Evolutionary conservation across 2,888 invertebrate genomes (phyloP).

Genomic region (Isoperla grammatica): DNA sequence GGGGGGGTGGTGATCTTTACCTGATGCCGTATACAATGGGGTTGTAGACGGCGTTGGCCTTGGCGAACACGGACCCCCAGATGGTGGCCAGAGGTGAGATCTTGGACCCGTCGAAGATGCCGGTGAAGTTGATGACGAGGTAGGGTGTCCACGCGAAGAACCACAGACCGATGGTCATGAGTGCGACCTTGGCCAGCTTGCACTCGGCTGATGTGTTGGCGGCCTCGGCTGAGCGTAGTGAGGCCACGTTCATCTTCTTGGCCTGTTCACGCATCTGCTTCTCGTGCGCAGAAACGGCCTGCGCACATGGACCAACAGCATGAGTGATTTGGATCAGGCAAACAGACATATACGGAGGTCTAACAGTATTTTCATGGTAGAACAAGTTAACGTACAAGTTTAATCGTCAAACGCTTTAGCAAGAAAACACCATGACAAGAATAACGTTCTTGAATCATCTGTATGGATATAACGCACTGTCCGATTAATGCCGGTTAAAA

Average conservation of each 20-base stretch:
- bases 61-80: constrained; percentile 88
- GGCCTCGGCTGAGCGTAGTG: constrained; percentile 71
- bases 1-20: constrained; percentile 48
- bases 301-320: constrained; percentile 18
- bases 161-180: constrained; percentile 86
- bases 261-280: constrained; percentile 84
- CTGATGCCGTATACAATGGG: constrained; percentile 89
- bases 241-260: constrained; percentile 90
- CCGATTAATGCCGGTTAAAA: too few species aligned
- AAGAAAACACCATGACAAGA: too few species aligned
- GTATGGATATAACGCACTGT: too few species aligned
- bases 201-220: constrained; percentile 76
- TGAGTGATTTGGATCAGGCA: neutral
- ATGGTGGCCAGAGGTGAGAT: constrained; percentile 77
- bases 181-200: constrained; percentile 82
- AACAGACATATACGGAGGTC: neutral
- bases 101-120: constrained; percentile 66
- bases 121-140: constrained; percentile 72
- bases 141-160: constrained; percentile 93
- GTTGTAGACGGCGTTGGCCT: constrained; percentile 86
- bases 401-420: neutral
- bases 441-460: too few species aligned
- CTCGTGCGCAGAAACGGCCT: constrained; percentile 80
- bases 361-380: neutral
- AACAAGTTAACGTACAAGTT: neutral